Percentiles rank a stretch among this genome's conserved stretches.
Evolutionary conservation across 2,113 vertebrate genomes (phyloP).

Genomic region (Elephas maximus): DNA sequence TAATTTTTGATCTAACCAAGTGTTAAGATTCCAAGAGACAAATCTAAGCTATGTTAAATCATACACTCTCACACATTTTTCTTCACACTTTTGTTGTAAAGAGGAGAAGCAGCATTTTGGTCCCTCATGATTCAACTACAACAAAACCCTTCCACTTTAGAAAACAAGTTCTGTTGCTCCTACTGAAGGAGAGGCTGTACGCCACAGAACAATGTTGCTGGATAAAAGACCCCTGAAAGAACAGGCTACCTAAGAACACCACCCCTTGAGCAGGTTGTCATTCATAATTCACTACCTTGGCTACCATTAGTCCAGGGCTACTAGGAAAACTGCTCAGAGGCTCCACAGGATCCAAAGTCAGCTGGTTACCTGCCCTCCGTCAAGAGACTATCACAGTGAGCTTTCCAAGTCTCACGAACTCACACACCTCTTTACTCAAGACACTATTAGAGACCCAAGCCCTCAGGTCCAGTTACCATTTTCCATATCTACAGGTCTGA

Average conservation of each 20-base stretch:
- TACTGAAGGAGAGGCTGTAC: neutral
- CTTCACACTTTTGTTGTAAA: neutral
- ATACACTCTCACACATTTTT: too few relatives aligned
- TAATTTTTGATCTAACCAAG: neutral
- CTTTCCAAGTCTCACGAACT: too few relatives aligned
- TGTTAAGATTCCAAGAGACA: neutral
- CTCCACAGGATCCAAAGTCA: neutral
- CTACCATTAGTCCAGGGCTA: neutral
- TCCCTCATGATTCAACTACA: neutral
- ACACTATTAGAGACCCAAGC: neutral
- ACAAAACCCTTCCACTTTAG: neutral
- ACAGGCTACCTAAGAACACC: neutral
- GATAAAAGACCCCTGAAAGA: neutral
- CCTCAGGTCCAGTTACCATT: neutral
- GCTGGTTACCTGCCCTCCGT: neutral
- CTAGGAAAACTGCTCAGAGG: neutral
- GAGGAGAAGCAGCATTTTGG: neutral
- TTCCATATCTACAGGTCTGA: neutral
- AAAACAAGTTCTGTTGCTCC: neutral
- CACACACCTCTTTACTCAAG: neutral
- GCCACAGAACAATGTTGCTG: neutral
- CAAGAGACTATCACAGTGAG: neutral
- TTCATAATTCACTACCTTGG: neutral
- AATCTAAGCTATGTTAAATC: neutral
- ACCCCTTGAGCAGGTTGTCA: neutral